Percentiles rank a stretch among this genome's conserved stretches.
Conservation (phyloP, 2,797 vertebrate genomes). For the Limnodromus scolopaceus region DNA sequence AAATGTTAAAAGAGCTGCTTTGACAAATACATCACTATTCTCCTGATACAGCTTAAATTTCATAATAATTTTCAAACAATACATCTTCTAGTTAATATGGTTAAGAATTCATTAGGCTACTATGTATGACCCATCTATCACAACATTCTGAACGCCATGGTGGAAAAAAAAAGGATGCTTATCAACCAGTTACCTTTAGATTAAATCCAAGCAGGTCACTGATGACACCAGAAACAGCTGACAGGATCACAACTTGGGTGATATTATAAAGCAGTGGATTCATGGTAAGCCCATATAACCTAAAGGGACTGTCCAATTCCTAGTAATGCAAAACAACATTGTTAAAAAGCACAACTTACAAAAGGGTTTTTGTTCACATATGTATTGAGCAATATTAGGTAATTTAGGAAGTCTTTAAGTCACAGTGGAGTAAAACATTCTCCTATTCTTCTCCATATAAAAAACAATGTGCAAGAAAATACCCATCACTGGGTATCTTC, state of each 20-base stretch:
- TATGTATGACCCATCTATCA: not conserved
- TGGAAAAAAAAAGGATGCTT: not conserved
- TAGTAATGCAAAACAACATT: constrained; percentile 56
- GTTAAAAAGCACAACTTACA: not conserved
- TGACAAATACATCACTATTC: not conserved
- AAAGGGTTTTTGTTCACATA: not conserved
- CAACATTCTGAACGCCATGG: fast-evolving
- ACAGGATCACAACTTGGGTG: constrained; percentile 98
- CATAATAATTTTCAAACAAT: not conserved
- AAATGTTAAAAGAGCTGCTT: not conserved
- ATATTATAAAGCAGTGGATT: constrained; percentile 99
- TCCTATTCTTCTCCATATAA: not conserved
- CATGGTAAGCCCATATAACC: constrained; percentile 96
- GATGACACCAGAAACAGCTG: constrained; percentile 97
- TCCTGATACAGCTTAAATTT: not conserved
- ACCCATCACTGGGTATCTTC: too few relatives aligned
- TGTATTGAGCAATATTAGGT: not conserved
- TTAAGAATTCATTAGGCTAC: not conserved
- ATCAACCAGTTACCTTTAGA: constrained; percentile 86
- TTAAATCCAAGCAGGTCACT: constrained; percentile 98
- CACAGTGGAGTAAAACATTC: not conserved
- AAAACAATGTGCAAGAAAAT: not conserved
- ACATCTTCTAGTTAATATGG: not conserved
- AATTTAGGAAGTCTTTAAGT: not conserved
- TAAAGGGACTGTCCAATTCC: constrained; percentile 95